Evolutionary conservation across 2,797 vertebrate genomes (phyloP), one percentile per base, ranked within the genome.

Genomic region (Ficedula albicollis): DNA sequence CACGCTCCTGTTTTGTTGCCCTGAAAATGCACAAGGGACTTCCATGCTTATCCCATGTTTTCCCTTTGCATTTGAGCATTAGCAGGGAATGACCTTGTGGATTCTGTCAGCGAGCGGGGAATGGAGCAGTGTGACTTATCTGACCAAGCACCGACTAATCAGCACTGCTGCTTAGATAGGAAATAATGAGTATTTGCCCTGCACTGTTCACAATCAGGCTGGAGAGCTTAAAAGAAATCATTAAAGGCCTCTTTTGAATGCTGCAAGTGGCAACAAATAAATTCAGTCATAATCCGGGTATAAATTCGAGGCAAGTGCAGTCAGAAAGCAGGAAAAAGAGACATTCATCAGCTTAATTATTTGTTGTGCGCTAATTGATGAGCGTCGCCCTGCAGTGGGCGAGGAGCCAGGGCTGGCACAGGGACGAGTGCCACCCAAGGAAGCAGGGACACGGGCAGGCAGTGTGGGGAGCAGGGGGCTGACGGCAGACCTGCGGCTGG

Each of bases 141-240:
- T 96, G 94, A 90, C 94, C 94, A 51, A 77, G 68, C 17, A 3
- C 92, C 9, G 4, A 64, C 87, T 94, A 93, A 96, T 95, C 95
- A 96, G 87, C 4, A 0, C 83, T 51, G 85, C 93, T 91, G 80
- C 90, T 90, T 63, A 94, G 91, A 93, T 94, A 95, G 95, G 83
- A 79, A 94, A 82, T 95, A 96, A 94, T 90, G 90, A 95, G 85
- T 91, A 77, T 94, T 96, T 95, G 91, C 95, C 68, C 77, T 74
- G 74, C 18, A 3, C 87, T 87, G 43, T 4, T 95, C 84, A 68
- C 96, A 79, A 17, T 93, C 89, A 78, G 62, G 43, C 85, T 85
- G 29, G 85, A 86, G 83, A 94, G 95, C 94, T 96, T 94, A 94
- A 89, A 95, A 96, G 91, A 95, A 95, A 95, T 94, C 95, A 80